These are phyloP conservation scores for Caracal caracal DNA, from an alignment of 2,113 vertebrate genomes.

Conservation along the genomic window DNA sequence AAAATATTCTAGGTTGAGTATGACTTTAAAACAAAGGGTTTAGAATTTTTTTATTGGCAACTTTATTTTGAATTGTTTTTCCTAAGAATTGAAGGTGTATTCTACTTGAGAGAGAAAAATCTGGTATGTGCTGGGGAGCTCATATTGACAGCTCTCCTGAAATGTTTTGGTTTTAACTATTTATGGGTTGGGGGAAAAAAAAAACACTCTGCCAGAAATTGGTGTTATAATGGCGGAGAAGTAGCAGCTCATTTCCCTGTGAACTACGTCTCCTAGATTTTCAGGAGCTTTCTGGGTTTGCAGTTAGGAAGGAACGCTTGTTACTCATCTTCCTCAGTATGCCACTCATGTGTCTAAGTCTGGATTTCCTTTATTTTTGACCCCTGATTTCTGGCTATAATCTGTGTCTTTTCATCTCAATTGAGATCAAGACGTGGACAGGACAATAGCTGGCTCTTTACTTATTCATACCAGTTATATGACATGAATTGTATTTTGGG, in stretches of 20 bases:
- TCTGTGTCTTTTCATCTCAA: neutral
- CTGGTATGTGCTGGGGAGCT: neutral
- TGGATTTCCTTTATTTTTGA: neutral
- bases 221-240: neutral
- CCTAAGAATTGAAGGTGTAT: neutral
- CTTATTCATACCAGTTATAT: neutral
- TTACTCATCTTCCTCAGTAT: neutral
- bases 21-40: conserved; percentile 11
- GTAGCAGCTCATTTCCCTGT: neutral
- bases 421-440: neutral
- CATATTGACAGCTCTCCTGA: neutral
- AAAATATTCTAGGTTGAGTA: neutral
- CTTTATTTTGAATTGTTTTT: neutral
- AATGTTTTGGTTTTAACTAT: neutral
- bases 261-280: neutral
- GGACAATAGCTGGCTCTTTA: neutral
- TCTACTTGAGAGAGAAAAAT: neutral
- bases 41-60: neutral
- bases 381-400: neutral
- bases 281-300: neutral
- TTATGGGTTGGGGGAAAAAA: neutral
- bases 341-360: neutral
- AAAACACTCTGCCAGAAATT: neutral
- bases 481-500: neutral
- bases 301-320: neutral